These are phyloP conservation scores for Acleris laterana DNA, from an alignment of 2,888 invertebrate genomes.

Conservation along the genomic window DNA sequence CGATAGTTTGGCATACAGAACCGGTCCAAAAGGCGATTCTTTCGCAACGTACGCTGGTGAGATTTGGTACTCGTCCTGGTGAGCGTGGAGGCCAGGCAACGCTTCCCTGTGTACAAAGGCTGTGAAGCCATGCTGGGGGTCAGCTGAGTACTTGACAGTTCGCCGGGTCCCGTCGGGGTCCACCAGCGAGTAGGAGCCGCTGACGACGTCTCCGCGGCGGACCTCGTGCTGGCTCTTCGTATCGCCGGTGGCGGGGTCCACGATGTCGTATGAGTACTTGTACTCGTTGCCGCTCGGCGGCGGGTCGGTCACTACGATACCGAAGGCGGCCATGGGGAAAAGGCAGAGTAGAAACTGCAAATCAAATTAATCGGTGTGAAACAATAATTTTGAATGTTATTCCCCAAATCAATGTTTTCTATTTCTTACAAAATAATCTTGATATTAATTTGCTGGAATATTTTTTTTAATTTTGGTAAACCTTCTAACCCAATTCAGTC, in stretches of 20 bases:
- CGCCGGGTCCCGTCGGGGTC: slow-evolving; percentile 76
- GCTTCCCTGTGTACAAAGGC: slow-evolving; percentile 79
- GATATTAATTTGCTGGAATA: no score
- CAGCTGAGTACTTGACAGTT: slow-evolving; percentile 78
- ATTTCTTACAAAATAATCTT: no score
- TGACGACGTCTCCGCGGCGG: slow-evolving; percentile 68
- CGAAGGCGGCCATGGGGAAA: slow-evolving; percentile 49
- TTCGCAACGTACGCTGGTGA: slow-evolving; percentile 31
- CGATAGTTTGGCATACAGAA: slow-evolving; percentile 41
- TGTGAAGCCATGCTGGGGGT: slow-evolving; percentile 79
- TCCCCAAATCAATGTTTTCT: background rate
- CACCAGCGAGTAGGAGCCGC: slow-evolving; percentile 72
- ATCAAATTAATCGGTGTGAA: slow-evolving; percentile 11
- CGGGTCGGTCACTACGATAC: slow-evolving; percentile 71
- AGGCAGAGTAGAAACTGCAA: slow-evolving; percentile 48
- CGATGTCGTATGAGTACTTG: slow-evolving; percentile 76
- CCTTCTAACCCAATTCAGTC: no score
- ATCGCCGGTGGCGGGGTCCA: slow-evolving; percentile 81
- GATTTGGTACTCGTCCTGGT: slow-evolving; percentile 29
- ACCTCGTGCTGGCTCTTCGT: slow-evolving; percentile 73
- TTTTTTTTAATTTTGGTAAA: no score
- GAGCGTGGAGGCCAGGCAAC: slow-evolving; percentile 28
- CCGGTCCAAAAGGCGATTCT: slow-evolving; percentile 30
- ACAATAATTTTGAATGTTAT: background rate
- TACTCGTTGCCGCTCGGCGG: slow-evolving; percentile 68